Evolutionary conservation across 2,888 invertebrate genomes (phyloP).

Genomic region (Phymatocera aterrima): DNA sequence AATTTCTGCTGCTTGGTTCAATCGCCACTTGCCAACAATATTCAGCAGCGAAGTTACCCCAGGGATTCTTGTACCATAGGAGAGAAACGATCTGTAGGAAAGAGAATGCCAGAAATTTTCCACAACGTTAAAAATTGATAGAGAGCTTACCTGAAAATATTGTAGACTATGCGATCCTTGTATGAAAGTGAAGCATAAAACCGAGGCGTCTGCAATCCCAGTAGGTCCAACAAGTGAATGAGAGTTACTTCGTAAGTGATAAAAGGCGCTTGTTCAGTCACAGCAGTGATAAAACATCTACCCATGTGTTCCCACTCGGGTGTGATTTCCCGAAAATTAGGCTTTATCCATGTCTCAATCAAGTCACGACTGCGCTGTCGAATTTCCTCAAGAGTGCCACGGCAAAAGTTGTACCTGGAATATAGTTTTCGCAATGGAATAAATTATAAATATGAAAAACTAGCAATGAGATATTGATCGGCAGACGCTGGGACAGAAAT

Average conservation of each 20-base stretch:
- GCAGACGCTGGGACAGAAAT: background rate
- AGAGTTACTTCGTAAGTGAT: slow-evolving; percentile 57
- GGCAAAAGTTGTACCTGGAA: slow-evolving; percentile 63
- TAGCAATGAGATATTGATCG: no score
- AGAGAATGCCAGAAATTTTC: no score
- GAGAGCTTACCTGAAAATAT: slow-evolving; percentile 53
- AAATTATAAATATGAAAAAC: background rate
- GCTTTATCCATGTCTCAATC: slow-evolving; percentile 55
- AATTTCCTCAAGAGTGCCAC: slow-evolving; percentile 58
- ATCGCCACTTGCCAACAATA: slow-evolving; percentile 28
- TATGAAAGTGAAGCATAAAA: slow-evolving; percentile 58
- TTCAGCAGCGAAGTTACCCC: slow-evolving; percentile 52
- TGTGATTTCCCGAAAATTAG: slow-evolving; percentile 55
- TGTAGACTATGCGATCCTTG: slow-evolving; percentile 53
- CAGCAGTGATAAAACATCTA: slow-evolving; percentile 39
- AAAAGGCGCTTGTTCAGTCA: slow-evolving; percentile 56
- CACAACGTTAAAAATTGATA: background rate
- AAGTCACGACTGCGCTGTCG: slow-evolving; percentile 54
- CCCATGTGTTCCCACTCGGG: slow-evolving; percentile 43
- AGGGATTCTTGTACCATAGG: slow-evolving; percentile 49
- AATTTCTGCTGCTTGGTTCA: slow-evolving; percentile 56
- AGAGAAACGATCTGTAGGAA: slow-evolving; percentile 56
- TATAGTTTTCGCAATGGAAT: background rate
- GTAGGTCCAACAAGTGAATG: slow-evolving; percentile 64
- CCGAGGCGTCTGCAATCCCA: slow-evolving; percentile 62